Conservation (phyloP, 2,113 vertebrate species). For the Scomber colias region DNA sequence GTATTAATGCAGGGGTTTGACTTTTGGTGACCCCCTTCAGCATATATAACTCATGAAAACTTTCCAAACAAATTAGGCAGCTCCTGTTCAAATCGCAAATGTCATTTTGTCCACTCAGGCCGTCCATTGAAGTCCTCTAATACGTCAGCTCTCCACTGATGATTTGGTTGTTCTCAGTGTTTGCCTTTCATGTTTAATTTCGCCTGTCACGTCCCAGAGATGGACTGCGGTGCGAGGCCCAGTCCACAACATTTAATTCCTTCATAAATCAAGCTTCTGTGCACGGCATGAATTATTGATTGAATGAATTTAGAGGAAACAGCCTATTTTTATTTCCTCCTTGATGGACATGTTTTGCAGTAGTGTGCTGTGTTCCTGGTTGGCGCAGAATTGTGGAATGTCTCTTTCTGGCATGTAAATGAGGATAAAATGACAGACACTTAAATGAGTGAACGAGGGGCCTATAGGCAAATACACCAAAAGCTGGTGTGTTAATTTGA, state of each 20-base stretch:
- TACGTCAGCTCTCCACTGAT: constrained; percentile 33
- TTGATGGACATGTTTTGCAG: constrained; percentile 72
- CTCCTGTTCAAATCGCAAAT: constrained; percentile 4
- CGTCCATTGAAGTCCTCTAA: constrained; percentile 18
- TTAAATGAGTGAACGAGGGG: constrained; percentile 7
- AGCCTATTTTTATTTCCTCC: constrained; percentile 74
- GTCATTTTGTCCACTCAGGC: constrained; percentile 30
- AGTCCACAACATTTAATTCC: constrained; percentile 78
- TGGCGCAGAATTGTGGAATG: constrained; percentile 17
- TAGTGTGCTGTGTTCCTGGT: constrained; percentile 30
- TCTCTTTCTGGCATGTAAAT: constrained; percentile 46
- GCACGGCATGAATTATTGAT: constrained; percentile 79
- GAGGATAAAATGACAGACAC: constrained; percentile 57
- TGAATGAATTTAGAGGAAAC: constrained; percentile 76
- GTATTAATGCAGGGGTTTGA: constrained; percentile 65
- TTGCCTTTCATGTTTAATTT: constrained; percentile 78
- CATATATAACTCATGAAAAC: constrained; percentile 16
- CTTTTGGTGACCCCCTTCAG: constrained; percentile 61
- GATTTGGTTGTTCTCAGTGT: constrained; percentile 60
- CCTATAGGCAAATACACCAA: background rate
- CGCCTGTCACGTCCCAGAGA: constrained; percentile 59
- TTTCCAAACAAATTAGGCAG: constrained; percentile 1
- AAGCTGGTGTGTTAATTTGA: constrained; percentile 29
- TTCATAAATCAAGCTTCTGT: constrained; percentile 77
- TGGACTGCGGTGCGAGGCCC: constrained; percentile 60